Base-by-base conservation (phyloP, 2,797 vertebrate species). In the Sebastolobus altivelis region DNA sequence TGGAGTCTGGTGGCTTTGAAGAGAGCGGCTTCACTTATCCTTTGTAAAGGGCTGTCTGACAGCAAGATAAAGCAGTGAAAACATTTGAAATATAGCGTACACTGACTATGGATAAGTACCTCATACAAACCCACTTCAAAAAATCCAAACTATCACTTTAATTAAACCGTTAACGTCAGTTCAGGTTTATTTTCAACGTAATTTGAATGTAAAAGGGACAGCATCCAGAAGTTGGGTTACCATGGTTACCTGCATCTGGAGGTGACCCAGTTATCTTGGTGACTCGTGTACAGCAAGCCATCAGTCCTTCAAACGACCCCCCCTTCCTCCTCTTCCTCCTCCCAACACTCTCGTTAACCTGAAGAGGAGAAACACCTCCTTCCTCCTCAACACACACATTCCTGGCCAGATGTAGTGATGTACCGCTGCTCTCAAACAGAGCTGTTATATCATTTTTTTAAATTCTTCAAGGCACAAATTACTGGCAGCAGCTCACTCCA, bases 221-320 rank as follows among this genome's bases (percentile, higher is more conserved):
- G 63, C 59, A 83, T 87, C 52, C 71, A 80, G 84, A 82, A 85
- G 72, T 79, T 77, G 13, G 65, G 90, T 92, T 90, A 54, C 87
- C 86, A 87, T 92, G 87, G 90, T 90, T 88, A 92, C 89, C 85
- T 83, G 79, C 83, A 86, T 83, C 84, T 91, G 85, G 86, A 88
- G 80, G 77, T 89, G 88, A 84, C 89, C 89, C 77, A 86, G 75
- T 92, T 89, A 72, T 89, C 62, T 27, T 10, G 61, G 87, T 88
- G 89, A 92, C 82, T 90, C 88, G 88, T 90, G 65, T 91, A 85
- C 89, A 89, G 81, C 87, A 81, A 89, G 79, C 68, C 66, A 77
- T 79, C 77, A 84, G 93, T 93, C 94, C 94, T 95, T 95, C 88
- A 86, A 88, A 87, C 7, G 90, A 87, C 85, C 69, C 77, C 82